Evolutionary conservation across 1,140 invertebrate species (phyloP), one percentile per base, ranked within the genome.

Genomic region (Euwallacea fornicatus): DNA sequence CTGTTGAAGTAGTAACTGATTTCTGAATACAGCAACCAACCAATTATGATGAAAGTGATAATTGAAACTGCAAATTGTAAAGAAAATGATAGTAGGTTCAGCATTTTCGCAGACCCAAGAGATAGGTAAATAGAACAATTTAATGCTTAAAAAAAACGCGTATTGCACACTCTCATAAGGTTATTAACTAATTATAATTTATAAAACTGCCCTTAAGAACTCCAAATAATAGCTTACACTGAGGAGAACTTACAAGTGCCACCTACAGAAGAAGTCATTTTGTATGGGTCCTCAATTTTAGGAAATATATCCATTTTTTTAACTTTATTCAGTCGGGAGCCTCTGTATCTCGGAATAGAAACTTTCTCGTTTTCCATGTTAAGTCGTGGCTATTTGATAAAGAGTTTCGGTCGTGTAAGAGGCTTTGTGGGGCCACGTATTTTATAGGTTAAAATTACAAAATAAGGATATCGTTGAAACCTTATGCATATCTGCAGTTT

Each of bases 221-320:
- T 33, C 4, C 21, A 33, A 33, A 33, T 33, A 33, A 33, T 4
- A 2, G 21, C 4, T 33, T 33, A 33, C 1, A 33, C 1, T 4
- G 4, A 33, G 4, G 21, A 33, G 1, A 33, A 72, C 86, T 85
- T 85, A 93, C 92, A 86, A 78, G 90, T 91, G 73, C 91, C 92
- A 61, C 94, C 93, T 69, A 94, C 87, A 69, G 90, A 88, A 62
- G 92, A 91, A 73, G 90, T 89, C 82, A 95, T 89, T 71, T 90
- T 88, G 81, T 92, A 96, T 77, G 89, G 88, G 71, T 95, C 93
- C 46, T 91, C 89, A 65, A 97, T 86, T 87, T 96, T 96, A 11
- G 93, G 90, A 82, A 97, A 97, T 13, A 93, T 91, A 84, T 97
- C 95, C 4, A 97, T 81, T 82, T 95, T 90, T 80, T 91, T 93